Evolutionary conservation across 2,888 invertebrate genomes (phyloP), one percentile per base, ranked within the genome.

Genomic region (Rhamnusium bicolor): DNA sequence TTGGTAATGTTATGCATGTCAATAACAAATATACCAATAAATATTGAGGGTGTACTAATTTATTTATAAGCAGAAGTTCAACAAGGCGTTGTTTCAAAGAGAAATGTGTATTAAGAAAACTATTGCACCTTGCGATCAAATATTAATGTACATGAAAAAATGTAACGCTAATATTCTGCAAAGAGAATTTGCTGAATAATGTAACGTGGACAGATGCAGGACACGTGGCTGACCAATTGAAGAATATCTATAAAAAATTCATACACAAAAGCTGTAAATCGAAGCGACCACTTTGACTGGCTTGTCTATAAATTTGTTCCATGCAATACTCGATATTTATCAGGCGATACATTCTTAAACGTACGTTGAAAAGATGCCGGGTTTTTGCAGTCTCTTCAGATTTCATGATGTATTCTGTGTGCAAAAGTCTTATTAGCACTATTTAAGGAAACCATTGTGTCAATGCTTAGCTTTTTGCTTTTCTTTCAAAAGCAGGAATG

Each of bases 341-440:
- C 82, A 79, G 72, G 72, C 76, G 78, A 73, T 75, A 74, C 83
- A 85, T 85, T 85, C 84, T 81, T 82, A 49, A 78, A 77, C 84
- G 85, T 85, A 78, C 77, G 7, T 73, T 75, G 81, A 82, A 81
- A 78, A 82, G 83, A 83, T 84, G 83, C 83, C 83, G 74, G 76
- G 80, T 84, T 84, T 84, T 85, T 84, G 82, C 78, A 68, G 78
- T 79, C 74, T 81, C 84, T 76, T 83, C 83, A 84, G 85, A 84
- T 85, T 85, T 85, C 85, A 83, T 83, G 85, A 84, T 82, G 85
- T 84, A 85, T 85, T 84, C 85, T 81, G 84, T 81, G 81, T 84
- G 84, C 84, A 81, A 84, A 84, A 77, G 76, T 79, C 85, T 84
- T 85, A 85, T 85, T 85, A 84, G 84, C 83, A 83, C 85, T 85